Base-by-base conservation (phyloP, 2,113 vertebrate genomes). In the Corythornis madagascariensis region DNA sequence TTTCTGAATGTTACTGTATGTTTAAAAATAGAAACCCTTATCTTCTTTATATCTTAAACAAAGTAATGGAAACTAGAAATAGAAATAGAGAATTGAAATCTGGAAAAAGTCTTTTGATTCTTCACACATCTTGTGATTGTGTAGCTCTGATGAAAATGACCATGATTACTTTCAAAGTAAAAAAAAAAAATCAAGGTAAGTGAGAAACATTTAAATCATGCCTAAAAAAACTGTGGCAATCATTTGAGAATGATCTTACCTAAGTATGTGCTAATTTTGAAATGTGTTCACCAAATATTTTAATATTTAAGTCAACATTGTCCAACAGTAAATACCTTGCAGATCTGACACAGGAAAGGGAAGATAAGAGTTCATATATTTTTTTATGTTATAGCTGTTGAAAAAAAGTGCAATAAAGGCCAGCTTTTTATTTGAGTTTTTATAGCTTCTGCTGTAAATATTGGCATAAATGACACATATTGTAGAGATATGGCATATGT, bases 401-500 rank as follows among this genome's bases (percentile, higher is more conserved):
- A 56, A 72, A 72, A 55, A 64, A 75, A 38, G 38, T 47, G 20
- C 20, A 38, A 7, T 67, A 50, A 59, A 75, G 24, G 15, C 7
- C n/a, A 60, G 28, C 16, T 69, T 84, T 88, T 72, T 73, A 35
- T 60, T 72, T 83, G 38, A 76, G 45, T 7, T 52, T 59, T 90
- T 85, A 24, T 52, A 78, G 25, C 33, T 90, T 82, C 74, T 76
- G 43, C 70, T 22, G 21, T 76, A 89, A 96, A 82, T 83, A 89
- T 52, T 79, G 31, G 60, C 81, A 65, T 87, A 89, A 84, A 55
- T 72, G 65, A 11, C 42, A 65, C 26, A 19, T 72, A 63, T 79
- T 72, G 71, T 73, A 82, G 43, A 91, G 25, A 45, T 67, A 61
- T 77, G 78, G 33, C 92, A 96, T 94, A 93, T 96, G 91, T 89